Base-by-base conservation (phyloP, 2,113 vertebrate species). In the Centropus unirufus region DNA sequence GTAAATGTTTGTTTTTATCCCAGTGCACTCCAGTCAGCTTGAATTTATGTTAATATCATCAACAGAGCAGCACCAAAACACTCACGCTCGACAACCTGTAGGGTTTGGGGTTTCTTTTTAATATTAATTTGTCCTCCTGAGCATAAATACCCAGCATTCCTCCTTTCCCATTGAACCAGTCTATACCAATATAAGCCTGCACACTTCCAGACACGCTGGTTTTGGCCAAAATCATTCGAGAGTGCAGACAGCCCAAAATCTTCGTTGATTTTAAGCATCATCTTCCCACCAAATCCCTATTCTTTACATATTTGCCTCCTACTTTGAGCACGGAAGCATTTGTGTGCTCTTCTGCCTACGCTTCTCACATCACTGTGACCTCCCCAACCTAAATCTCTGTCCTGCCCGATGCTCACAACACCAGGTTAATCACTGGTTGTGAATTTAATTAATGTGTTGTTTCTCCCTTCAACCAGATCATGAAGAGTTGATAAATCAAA, bases 281-380 rank as follows among this genome's bases (percentile, higher is more conserved):
- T 10, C 55, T 42, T 64, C 64, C 30, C 44, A 55, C 21, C 34
- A 57, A 84, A 90, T 27, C 18, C 36, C 49, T 14, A 7, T 13
- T 55, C 27, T 59, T 23, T 39, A 36, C 12, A 5, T 69, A 59
- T 87, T 49, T 64, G 6, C 5, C 54, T 34, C 15, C 49, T 78
- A 5, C 23, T 14, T n/a, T 0, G 1, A 73, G 79, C 68, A 7
- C 0, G 0, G 44, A 3, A 52, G 17, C 2, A 1, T 36, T 20
- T 9, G 2, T 3, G 1, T 40, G 13, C 47, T 2, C 70, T 61
- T 79, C 51, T 36, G 46, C 42, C 58, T 18, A 5, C 10, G 2
- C 47, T 72, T 47, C 83, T 77, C 14, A 8, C 68, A 21, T 40
- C 11, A 1, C 66, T n/a, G 20, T 3, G 15, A 27, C n/a, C 66